phyloP scores from a whole-genome alignment of 2,888 invertebrate genomes.

The Ligdia adustata region DNA sequence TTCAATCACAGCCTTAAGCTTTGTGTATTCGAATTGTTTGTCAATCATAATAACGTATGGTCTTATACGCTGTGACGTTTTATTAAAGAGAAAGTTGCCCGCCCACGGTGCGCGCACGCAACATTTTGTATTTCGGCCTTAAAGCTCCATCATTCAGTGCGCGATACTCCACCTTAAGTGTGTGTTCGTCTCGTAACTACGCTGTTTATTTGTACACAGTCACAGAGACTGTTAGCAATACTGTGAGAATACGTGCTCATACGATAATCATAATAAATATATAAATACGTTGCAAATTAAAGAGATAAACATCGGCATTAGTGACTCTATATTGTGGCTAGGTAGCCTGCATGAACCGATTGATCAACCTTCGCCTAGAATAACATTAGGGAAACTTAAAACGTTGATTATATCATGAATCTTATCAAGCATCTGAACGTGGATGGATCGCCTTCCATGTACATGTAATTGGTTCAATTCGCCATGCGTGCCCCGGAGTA shows the following conservation, averaged over 20 bases:
- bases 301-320: conserved; percentile 19
- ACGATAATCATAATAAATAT: conserved; percentile 37
- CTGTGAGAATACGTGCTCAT: conserved; percentile 42
- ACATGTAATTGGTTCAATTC: conserved; percentile 51
- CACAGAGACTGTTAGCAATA: conserved; percentile 32
- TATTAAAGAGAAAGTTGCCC: conserved; percentile 74
- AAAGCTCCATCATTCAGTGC: conserved; percentile 38
- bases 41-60: conserved; percentile 31
- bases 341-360: conserved; percentile 13
- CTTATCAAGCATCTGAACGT: conserved; percentile 54
- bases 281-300: conserved; percentile 37
- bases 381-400: conserved; percentile 43
- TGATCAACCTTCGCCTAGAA: conserved; percentile 21
- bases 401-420: conserved; percentile 48
- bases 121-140: conserved; percentile 40
- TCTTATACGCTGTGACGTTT: conserved; percentile 35
- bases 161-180: conserved; percentile 32
- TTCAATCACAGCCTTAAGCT: neutral
- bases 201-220: conserved; percentile 29
- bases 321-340: conserved; percentile 11
- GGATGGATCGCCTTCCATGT: conserved; percentile 45
- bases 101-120: conserved; percentile 58
- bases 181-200: conserved; percentile 26
- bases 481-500: conserved; percentile 44
- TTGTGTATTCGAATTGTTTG: conserved; percentile 5